Base-by-base conservation (phyloP, 2,888 invertebrate species). In the Seira musarum region DNA sequence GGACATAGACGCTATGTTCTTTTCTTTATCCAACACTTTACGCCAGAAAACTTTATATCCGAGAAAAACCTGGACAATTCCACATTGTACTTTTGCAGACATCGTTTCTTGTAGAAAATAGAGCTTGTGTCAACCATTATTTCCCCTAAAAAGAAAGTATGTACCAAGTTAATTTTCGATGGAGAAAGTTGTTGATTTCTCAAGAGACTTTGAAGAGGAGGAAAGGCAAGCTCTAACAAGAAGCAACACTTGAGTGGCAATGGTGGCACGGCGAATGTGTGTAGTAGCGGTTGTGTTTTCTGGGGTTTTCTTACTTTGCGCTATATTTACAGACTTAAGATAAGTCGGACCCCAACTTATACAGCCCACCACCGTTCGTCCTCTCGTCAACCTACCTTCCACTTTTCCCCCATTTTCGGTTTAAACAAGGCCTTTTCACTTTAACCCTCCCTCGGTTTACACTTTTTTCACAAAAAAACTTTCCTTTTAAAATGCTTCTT, bases 121-220 rank as follows among this genome's bases (percentile, higher is more conserved):
- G n/a, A n/a, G n/a, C n/a, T n/a, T n/a, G n/a, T n/a, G n/a, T n/a
- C n/a, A n/a, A n/a, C n/a, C n/a, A n/a, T n/a, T n/a, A n/a, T n/a
- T n/a, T n/a, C n/a, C n/a, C n/a, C n/a, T n/a, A 13, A 13, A 10
- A 46, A 13, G 46, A 46, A 46, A 46, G 46, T 13, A 13, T 46
- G 46, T 10, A 13, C 76, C 3, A 65, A 70, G 77, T 77, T 77
- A 77, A 77, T 77, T 77, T 77, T 77, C 64, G 65, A 57, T 61
- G 67, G 57, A 71, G 75, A 82, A 82, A 83, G 80, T 83, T 81
- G 81, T 71, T 83, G 83, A 82, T 82, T 83, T 83, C 83, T 83
- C 83, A 70, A 61, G 82, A 83, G 83, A 83, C 75, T 15, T 30
- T 65, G 64, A 70, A 46, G 78, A 61, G 57, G 66, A 40, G 72